Base-by-base conservation (phyloP, 2,797 vertebrate species). In the Scarus forsteni region DNA sequence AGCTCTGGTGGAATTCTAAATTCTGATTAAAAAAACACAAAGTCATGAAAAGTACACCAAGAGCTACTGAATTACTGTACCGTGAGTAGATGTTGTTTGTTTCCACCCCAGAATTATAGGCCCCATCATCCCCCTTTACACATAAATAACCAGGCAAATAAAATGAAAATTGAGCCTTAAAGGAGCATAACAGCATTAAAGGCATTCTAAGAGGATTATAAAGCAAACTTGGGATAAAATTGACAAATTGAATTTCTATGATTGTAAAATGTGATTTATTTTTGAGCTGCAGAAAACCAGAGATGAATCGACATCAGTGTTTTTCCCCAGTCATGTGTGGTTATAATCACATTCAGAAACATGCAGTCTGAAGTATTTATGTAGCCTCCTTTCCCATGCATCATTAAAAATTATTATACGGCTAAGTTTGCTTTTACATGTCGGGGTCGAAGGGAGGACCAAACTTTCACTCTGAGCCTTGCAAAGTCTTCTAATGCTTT, bases 391-490 rank as follows among this genome's bases (percentile, higher is more conserved):
- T 51, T 51, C 50, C 27, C 50, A 51, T 13, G 50, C 19, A 34
- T 13, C 19, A 34, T 54, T 38, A n/a, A 55, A 62, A 70, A 27
- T 44, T 16, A 19, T 45, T 39, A 12, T n/a, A 13, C 2, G 27
- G 12, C 27, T 7, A 13, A 1, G 11, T n/a, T 62, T 48, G 5
- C 19, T 45, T 36, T 50, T 79, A 27, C 45, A 40, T 50, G 38
- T 59, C 55, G 0, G 5, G 3, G 18, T 54, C n/a, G 34, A n/a
- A 60, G 45, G 52, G 15, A 68, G 52, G 19, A 61, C 16, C 60
- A 50, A 52, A 73, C 57, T 65, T 66, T 85, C 59, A 51, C 44
- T 58, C 15, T 60, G 54, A 51, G 14, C 58, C 48, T 48, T 67
- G 55, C 8, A 14, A 70, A 66, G 61, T 55, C 38, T 56, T 65